Evolutionary conservation across 1,140 invertebrate species (phyloP), one percentile per base, ranked within the genome.

Genomic region (Plectrocnemia conspersa): DNA sequence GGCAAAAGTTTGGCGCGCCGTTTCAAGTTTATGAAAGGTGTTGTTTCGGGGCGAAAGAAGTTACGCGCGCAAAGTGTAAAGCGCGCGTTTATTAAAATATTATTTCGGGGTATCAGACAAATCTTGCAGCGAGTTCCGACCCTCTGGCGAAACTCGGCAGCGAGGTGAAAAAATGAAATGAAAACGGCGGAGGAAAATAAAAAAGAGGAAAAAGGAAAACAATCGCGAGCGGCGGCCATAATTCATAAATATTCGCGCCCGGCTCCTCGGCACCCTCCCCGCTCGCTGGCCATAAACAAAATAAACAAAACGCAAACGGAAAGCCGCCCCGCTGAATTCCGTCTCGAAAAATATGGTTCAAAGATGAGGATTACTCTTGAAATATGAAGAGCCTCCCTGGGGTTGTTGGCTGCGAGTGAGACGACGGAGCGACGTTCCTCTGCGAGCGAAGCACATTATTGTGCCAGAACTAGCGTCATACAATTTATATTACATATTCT

Each of bases 21-120:
- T n/a, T n/a, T n/a, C n/a, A n/a, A n/a, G n/a, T n/a, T n/a, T n/a
- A n/a, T n/a, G n/a, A n/a, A n/a, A n/a, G n/a, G n/a, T n/a, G n/a
- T n/a, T n/a, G n/a, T n/a, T n/a, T n/a, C n/a, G n/a, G n/a, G n/a
- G n/a, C n/a, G n/a, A n/a, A n/a, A n/a, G n/a, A n/a, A n/a, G n/a
- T n/a, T n/a, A n/a, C n/a, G n/a, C n/a, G n/a, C n/a, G 16, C 3
- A 41, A 16, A 16, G 38, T 41, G 24, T 16, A 54, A 33, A 42
- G 48, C 41, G 52, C n/a, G n/a, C n/a, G n/a, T 59, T 56, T 50
- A 54, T 50, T 59, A 59, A 59, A 59, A 59, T 59, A 54, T 54
- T 59, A 59, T 54, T 59, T 50, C 52, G 35, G 33, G 27, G 27
- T 13, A 52, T 47, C 42, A 25, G 24, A 52, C 56, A 59, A 59